Evolutionary conservation across 2,113 vertebrate genomes (phyloP).

Genomic region (Barbus barbus): DNA sequence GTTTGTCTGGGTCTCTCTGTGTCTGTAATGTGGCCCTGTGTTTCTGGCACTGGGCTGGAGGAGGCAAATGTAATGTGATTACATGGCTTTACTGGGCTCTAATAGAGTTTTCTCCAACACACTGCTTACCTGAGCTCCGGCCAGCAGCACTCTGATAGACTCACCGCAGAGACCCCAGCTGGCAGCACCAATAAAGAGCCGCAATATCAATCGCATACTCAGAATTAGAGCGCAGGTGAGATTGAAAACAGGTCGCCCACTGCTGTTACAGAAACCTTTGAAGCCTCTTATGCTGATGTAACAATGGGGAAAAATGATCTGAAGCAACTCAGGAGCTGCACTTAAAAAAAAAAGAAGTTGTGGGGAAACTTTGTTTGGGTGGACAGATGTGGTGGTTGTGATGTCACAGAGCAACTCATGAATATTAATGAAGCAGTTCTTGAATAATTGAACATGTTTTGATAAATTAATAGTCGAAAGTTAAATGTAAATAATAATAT

Average conservation of each 20-base stretch:
- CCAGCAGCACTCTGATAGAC: neutral
- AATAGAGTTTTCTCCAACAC: conserved; percentile 3
- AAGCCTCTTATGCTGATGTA: conserved; percentile 1
- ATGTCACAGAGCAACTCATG: neutral
- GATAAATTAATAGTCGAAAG: neutral
- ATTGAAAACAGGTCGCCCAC: neutral
- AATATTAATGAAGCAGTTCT: neutral
- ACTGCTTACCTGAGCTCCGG: neutral
- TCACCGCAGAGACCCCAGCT: conserved; percentile 6
- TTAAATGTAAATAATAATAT: no score
- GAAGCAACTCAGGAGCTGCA: neutral
- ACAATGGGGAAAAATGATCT: neutral
- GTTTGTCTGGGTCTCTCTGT: conserved; percentile 10
- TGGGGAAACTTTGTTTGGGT: neutral
- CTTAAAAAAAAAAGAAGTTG: no score
- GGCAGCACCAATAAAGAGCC: no score
- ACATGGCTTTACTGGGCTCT: conserved; percentile 19
- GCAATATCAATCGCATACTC: neutral
- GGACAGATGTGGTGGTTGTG: neutral
- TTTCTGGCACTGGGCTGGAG: conserved; percentile 20
- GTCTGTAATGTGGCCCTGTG: neutral
- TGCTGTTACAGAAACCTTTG: neutral
- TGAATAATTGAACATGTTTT: neutral
- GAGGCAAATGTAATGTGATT: conserved; percentile 38
- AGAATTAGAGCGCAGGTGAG: neutral